These are phyloP conservation scores for Aethes cnicana DNA, from an alignment of 2,888 invertebrate genomes.

Conservation along the genomic window DNA sequence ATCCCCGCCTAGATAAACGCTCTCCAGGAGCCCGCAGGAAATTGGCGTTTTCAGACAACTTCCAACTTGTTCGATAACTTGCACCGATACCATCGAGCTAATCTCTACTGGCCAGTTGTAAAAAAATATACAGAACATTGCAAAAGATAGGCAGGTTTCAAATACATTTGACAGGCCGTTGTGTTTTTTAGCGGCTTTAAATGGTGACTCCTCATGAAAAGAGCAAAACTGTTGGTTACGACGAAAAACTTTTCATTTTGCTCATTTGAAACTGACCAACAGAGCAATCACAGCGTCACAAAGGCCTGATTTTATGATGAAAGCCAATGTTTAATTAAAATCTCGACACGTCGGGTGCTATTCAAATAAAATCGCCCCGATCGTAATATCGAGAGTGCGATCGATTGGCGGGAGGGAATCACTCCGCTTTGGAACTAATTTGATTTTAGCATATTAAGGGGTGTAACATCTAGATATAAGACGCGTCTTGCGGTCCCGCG, in stretches of 20 bases:
- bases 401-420: constrained; percentile 75
- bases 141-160: background rate
- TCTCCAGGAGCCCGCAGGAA: constrained; percentile 73
- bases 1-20: constrained; percentile 67
- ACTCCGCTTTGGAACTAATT: constrained; percentile 80
- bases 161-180: background rate
- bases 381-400: constrained; percentile 68
- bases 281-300: constrained; percentile 21
- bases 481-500: constrained; percentile 69
- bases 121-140: constrained; percentile 5
- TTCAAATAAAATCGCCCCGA: constrained; percentile 60
- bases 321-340: constrained; percentile 51
- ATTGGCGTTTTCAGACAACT: constrained; percentile 69
- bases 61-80: constrained; percentile 51
- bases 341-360: constrained; percentile 45
- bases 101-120: constrained; percentile 15
- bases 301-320: background rate
- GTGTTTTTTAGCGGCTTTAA: too few relatives aligned
- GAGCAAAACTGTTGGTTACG: too few relatives aligned
- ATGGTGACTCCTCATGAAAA: too few relatives aligned
- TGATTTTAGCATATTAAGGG: constrained; percentile 83
- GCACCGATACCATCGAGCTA: constrained; percentile 48
- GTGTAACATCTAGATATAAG: constrained; percentile 76
- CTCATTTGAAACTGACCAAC: too few relatives aligned
- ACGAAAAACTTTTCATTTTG: too few relatives aligned